Conservation (phyloP, 2,888 invertebrate genomes). For the Pyrrhia umbra region DNA sequence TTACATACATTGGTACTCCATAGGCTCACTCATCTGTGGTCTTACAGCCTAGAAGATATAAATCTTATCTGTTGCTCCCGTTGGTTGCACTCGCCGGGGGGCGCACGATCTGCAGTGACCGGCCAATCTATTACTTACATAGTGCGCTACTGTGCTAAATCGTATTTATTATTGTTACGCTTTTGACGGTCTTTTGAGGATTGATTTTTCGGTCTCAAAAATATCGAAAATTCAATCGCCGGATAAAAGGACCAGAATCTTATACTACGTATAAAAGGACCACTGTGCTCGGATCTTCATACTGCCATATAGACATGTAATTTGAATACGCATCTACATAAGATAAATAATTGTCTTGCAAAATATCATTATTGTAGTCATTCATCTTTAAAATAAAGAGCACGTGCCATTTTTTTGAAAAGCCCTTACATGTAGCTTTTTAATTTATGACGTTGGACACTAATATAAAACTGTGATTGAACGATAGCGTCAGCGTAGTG, state of each 20-base stretch:
- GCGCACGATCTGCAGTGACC: constrained; percentile 42
- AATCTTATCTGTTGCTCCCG: constrained; percentile 56
- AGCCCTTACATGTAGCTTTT: constrained; percentile 27
- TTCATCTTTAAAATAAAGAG: constrained; percentile 21
- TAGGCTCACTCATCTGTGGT: constrained; percentile 4
- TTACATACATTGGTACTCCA: constrained; percentile 4
- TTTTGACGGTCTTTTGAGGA: neutral
- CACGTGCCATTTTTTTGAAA: constrained; percentile 32
- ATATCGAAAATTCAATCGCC: no score
- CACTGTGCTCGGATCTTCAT: neutral
- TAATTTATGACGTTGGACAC: constrained; percentile 35
- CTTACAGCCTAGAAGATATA: constrained; percentile 38
- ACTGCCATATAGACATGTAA: neutral
- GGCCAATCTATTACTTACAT: constrained; percentile 51
- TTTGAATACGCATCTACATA: constrained; percentile 8
- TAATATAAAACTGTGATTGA: constrained; percentile 47
- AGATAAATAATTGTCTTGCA: constrained; percentile 6
- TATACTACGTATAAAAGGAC: neutral
- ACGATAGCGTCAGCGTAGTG: constrained; percentile 41
- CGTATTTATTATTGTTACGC: constrained; percentile 3
- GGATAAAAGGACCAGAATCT: neutral
- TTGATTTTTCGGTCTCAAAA: neutral
- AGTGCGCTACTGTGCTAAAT: constrained; percentile 55
- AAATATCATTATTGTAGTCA: constrained; percentile 21
- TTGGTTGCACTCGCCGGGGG: constrained; percentile 57